A percentile compares a stretch with the other conserved stretches of the same genome.
These are phyloP conservation scores for Bombus breviceps DNA, from an alignment of 1,140 invertebrate species.

Conservation along the genomic window DNA sequence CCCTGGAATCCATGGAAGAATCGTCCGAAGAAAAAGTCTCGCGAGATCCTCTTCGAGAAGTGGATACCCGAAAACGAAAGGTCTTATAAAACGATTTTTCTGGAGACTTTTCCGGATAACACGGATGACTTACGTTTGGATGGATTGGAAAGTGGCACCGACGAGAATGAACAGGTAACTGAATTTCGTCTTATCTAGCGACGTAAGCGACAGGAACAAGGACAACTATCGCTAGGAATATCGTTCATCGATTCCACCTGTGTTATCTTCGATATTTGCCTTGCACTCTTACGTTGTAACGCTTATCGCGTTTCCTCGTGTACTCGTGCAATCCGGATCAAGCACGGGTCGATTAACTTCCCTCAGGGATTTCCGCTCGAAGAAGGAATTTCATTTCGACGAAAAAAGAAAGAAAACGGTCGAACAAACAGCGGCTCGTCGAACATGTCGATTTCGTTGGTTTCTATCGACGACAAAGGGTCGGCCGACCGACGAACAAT, in stretches of 20 bases:
- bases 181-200: constrained; percentile 4
- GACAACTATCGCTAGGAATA: background rate
- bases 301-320: constrained; percentile 13
- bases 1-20: no score
- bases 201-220: background rate
- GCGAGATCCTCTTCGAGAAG: no score
- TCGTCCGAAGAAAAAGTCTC: no score
- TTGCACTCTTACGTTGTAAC: background rate
- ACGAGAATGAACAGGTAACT: constrained; percentile 5
- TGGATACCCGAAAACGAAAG: background rate
- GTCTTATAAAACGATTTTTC: background rate
- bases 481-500: background rate
- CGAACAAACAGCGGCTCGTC: no score
- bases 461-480: no score
- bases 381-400: background rate
- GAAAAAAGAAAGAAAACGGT: background rate
- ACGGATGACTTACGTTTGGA: background rate
- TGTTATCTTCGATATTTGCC: constrained; percentile 23
- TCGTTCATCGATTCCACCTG: constrained; percentile 23
- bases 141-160: background rate
- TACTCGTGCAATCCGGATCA: background rate
- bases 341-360: no score
- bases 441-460: no score
- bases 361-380: background rate
- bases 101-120: constrained; percentile 2